These are phyloP conservation scores for Ptychodera flava DNA, from an alignment of 35 echinoderm and acorn worm genomes.

Conservation along the genomic window DNA sequence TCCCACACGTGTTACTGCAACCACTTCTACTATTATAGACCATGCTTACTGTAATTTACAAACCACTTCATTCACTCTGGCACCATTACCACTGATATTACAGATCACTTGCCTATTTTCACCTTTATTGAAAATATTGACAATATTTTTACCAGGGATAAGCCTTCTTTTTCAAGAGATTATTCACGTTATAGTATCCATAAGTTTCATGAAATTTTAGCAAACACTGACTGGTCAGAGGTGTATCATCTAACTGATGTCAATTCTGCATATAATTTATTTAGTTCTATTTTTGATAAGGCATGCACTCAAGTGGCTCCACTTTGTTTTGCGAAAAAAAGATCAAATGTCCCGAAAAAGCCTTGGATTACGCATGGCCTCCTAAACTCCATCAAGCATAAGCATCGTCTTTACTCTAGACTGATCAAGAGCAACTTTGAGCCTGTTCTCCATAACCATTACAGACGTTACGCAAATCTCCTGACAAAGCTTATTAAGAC, in stretches of 20 bases:
- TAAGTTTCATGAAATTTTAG: neutral
- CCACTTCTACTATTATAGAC: neutral
- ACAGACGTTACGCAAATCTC: neutral
- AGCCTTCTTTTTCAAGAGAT: neutral
- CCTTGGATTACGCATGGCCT: neutral
- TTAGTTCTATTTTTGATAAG: neutral
- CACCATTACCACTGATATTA: neutral
- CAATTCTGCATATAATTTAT: neutral
- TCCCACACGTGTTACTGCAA: neutral
- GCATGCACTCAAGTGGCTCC: neutral
- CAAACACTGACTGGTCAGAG: neutral
- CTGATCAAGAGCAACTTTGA: neutral
- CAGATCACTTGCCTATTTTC: constrained; percentile 3
- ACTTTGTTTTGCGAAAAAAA: neutral
- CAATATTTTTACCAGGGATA: neutral
- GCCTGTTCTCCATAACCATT: neutral
- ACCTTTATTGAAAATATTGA: neutral
- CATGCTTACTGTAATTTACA: neutral
- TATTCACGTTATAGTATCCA: neutral
- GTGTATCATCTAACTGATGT: neutral
- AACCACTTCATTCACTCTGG: neutral
- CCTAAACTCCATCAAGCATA: neutral
- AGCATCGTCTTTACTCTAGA: neutral
- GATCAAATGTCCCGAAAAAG: neutral
- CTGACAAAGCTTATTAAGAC: neutral